Conservation (phyloP, 2,113 vertebrate genomes). For the Hippocampus mohnikei region DNA sequence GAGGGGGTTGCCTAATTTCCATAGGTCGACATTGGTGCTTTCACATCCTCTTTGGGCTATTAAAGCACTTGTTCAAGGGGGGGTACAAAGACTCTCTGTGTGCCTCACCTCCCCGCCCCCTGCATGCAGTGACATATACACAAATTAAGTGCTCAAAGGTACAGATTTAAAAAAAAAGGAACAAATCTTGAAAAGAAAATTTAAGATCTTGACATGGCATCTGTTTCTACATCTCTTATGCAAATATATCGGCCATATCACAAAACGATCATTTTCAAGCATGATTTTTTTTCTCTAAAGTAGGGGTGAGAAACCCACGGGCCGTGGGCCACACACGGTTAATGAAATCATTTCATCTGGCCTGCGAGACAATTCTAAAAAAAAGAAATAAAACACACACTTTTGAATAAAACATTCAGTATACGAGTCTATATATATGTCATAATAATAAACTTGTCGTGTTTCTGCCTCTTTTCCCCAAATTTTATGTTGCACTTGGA, state of each 20-base stretch:
- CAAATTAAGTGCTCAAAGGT: conserved; percentile 54
- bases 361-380: neutral
- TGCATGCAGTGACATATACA: conserved; percentile 44
- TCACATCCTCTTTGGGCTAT: conserved; percentile 1
- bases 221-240: neutral
- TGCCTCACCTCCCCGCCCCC: conserved; percentile 39
- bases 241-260: neutral
- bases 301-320: neutral
- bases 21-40: conserved; percentile 1
- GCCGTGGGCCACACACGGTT: neutral
- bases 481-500: neutral
- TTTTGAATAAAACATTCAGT: neutral
- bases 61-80: conserved; percentile 28
- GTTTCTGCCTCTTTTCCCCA: neutral
- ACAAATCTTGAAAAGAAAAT: neutral
- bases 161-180: neutral
- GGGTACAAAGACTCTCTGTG: conserved; percentile 45
- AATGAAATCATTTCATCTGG: neutral
- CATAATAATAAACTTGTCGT: neutral
- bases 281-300: neutral
- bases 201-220: neutral
- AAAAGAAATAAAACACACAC: neutral
- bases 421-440: neutral
- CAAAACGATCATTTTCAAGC: neutral
- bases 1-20: neutral